Percentiles rank a stretch among this genome's conserved stretches.
phyloP scores from a whole-genome alignment of 2,888 invertebrate genomes.

The Troilus luridus region DNA sequence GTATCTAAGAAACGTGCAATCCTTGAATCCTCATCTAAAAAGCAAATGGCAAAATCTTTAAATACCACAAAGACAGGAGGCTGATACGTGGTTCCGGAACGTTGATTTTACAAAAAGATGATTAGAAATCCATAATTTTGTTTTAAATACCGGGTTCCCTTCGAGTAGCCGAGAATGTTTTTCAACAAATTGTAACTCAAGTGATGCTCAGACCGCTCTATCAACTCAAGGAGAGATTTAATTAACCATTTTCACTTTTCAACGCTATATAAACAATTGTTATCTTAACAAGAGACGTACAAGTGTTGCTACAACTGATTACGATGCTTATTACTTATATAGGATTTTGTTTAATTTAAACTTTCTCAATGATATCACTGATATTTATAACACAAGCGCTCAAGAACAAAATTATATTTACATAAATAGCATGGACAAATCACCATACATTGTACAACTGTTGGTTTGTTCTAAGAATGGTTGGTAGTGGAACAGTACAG shows the following conservation, averaged over 20 bases:
- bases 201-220: neutral
- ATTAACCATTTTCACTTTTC: constrained; percentile 42
- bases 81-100: neutral
- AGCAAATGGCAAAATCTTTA: neutral
- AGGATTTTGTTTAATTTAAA: neutral
- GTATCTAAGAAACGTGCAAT: neutral
- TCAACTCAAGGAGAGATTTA: constrained; percentile 35
- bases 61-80: neutral
- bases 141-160: neutral
- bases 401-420: too few relatives aligned
- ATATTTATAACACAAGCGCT: neutral
- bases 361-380: neutral
- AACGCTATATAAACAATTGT: constrained; percentile 21
- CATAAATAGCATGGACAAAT: too few relatives aligned
- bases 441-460: too few relatives aligned
- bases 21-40: constrained; percentile 27
- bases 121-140: neutral
- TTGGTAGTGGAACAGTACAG: too few relatives aligned
- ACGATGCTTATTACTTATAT: neutral
- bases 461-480: too few relatives aligned
- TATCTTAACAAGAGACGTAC: neutral
- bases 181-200: neutral
- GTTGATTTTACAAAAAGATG: neutral
- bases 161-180: neutral
- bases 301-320: constrained; percentile 33